phyloP scores from a whole-genome alignment of 2,113 vertebrate species.

The Saccopteryx bilineata region DNA sequence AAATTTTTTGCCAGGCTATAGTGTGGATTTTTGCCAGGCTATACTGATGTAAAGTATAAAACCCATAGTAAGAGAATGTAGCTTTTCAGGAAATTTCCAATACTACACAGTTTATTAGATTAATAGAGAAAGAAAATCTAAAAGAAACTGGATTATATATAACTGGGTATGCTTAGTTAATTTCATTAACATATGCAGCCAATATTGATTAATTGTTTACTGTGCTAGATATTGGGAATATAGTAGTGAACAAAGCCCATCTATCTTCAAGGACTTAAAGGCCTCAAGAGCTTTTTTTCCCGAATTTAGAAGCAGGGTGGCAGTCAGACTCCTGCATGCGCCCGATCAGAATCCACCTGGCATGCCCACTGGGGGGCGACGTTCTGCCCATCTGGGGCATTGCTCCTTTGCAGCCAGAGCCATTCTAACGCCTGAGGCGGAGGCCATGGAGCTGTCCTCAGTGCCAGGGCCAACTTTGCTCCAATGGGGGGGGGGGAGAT shows the following conservation, averaged over 20 bases:
- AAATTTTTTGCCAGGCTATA: background rate
- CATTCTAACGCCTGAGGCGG: no score
- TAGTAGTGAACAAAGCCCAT: background rate
- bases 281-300: background rate
- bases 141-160: slow-evolving; percentile 9
- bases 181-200: slow-evolving; percentile 12
- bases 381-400: no score
- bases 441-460: no score
- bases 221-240: background rate
- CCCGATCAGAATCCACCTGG: no score
- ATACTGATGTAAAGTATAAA: background rate
- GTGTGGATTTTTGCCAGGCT: background rate
- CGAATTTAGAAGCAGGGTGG: no score
- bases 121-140: slow-evolving; percentile 43
- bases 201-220: slow-evolving; percentile 30
- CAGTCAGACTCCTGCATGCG: no score
- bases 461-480: no score
- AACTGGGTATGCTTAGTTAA: background rate
- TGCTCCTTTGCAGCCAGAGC: no score
- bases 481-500: no score
- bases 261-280: background rate
- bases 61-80: background rate
- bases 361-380: no score
- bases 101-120: slow-evolving; percentile 34
- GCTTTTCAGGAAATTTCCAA: slow-evolving; percentile 42